These are phyloP conservation scores for Chymomyza caudatula DNA, from an alignment of 2,888 invertebrate species.

Conservation along the genomic window DNA sequence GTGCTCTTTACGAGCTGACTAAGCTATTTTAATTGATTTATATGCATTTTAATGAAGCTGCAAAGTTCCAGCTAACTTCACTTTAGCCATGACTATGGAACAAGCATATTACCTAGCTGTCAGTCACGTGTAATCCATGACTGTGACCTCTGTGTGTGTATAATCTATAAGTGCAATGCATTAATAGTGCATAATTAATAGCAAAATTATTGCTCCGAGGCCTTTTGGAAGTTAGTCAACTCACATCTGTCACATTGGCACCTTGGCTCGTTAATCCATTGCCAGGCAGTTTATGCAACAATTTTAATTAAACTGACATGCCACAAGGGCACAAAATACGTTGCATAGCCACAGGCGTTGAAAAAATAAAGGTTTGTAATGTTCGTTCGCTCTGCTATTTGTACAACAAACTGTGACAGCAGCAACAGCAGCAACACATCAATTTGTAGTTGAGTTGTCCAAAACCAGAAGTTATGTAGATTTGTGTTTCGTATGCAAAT, in stretches of 20 bases:
- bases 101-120: not conserved
- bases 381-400: not conserved
- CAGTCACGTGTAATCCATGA: not conserved
- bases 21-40: slow-evolving; percentile 57
- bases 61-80: slow-evolving; percentile 15
- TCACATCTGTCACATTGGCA: not conserved
- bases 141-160: not conserved
- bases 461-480: not conserved
- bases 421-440: slow-evolving; percentile 3
- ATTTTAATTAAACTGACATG: slow-evolving; percentile 1
- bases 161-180: slow-evolving; percentile 29
- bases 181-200: slow-evolving; percentile 55
- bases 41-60: slow-evolving; percentile 50
- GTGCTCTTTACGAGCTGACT: slow-evolving; percentile 27
- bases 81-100: not conserved
- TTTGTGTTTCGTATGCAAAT: not conserved
- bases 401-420: not conserved
- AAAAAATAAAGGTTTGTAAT: not conserved
- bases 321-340: slow-evolving; percentile 5
- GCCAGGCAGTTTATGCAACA: not conserved
- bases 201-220: slow-evolving; percentile 23
- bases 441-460: slow-evolving; percentile 31
- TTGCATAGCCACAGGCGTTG: not conserved
- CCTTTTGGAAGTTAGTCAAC: not conserved
- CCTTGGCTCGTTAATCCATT: not conserved